Base-by-base conservation (phyloP, 2,113 vertebrate genomes). In the Phocoena sinus region DNA sequence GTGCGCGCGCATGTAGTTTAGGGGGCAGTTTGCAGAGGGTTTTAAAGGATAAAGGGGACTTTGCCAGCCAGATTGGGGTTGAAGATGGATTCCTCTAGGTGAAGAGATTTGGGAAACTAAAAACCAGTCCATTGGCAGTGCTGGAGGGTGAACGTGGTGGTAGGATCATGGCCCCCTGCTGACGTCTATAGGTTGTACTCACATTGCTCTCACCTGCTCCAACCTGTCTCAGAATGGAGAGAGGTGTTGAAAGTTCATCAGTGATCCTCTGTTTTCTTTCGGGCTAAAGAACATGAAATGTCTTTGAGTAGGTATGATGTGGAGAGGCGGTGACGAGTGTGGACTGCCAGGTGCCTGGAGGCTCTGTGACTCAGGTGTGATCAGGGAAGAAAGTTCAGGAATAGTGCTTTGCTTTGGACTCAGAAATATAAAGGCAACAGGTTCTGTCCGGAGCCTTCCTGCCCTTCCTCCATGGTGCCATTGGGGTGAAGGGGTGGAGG, bases 401-500 rank as follows among this genome's bases (percentile, higher is more conserved):
- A 63, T 26, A 6, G 20, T 3, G 41, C 70, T 74, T 60, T 80
- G 89, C 38, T 77, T 67, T 33, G 18, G n/a, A 25, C 47, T 21
- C 62, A 28, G 85, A 58, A 36, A 8, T 15, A 21, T 1, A 1
- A 60, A 50, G 65, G 92, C 47, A 15, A 53, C 50, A 38, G 74
- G 44, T 28, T 44, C 53, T 47, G 26, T n/a, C 56, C 1, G 1
- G 81, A 58, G 79, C 44, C 96, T 89, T 89, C 76, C 63, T 62
- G 89, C 50, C 70, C 63, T 41, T 53, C 2, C 8, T 77, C 68
- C 50, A 5, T 23, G 76, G 44, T n/a, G 74, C 79, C 28, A 0
- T 2, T 33, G 62, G 65, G 80, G 65, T 38, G 53, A 94, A 95
- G 84, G 79, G 68, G 93, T 91, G 85, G 94, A 23, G 33, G 38